Conservation (phyloP, 2,797 vertebrate genomes). For the Coregonus sp. region DNA sequence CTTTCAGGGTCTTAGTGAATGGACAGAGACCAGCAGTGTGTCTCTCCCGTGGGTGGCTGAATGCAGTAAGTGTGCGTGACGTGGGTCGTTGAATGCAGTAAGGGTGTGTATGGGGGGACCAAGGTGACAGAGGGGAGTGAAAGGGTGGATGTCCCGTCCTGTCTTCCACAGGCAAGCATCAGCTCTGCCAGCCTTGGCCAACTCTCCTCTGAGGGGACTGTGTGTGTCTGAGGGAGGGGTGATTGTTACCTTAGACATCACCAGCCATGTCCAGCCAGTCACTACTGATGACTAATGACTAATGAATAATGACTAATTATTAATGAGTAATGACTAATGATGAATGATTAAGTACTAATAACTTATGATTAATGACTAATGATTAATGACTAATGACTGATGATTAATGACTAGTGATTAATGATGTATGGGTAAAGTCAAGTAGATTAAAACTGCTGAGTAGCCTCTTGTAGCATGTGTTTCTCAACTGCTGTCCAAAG, state of each 20-base stretch:
- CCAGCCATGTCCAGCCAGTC: neutral
- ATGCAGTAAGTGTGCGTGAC: slow-evolving; percentile 8
- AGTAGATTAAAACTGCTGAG: neutral
- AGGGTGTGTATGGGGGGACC: slow-evolving; percentile 32
- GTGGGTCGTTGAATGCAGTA: slow-evolving; percentile 8
- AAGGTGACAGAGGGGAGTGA: slow-evolving; percentile 61
- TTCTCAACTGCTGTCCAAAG: neutral
- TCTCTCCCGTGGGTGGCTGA: slow-evolving; percentile 15
- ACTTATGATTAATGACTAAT: no score
- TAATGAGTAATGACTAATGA: neutral
- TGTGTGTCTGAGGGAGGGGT: slow-evolving; percentile 2
- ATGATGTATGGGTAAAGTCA: neutral
- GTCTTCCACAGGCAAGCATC: slow-evolving; percentile 62
- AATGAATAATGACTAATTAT: neutral
- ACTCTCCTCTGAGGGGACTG: slow-evolving; percentile 10
- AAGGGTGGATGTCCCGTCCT: slow-evolving; percentile 61
- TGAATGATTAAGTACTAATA: neutral
- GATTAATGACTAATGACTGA: no score
- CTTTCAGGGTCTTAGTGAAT: slow-evolving; percentile 14
- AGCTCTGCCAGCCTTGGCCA: slow-evolving; percentile 51
- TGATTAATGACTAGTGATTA: neutral
- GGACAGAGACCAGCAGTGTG: slow-evolving; percentile 45
- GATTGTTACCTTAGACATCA: neutral
- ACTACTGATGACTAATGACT: neutral
- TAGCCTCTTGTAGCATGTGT: neutral